Base-by-base conservation (phyloP, 1,140 invertebrate genomes). In the Drosophila bipectinata region DNA sequence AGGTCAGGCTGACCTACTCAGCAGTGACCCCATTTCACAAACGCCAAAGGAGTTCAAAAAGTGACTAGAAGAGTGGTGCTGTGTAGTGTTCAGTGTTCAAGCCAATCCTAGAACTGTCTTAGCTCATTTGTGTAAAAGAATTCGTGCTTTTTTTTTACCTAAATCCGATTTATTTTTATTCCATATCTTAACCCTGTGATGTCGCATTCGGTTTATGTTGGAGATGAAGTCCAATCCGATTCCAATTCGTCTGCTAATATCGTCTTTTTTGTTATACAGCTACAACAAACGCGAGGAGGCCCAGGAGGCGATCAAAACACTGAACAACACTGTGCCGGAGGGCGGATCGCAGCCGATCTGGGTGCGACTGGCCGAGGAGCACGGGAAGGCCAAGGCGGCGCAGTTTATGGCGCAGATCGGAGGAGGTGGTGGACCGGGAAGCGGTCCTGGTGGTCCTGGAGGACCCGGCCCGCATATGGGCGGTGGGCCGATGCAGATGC, bases 311-410 rank as follows among this genome's bases (percentile, higher is more conserved):
- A 98, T 98, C 73, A 93, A 94, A 14, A 94, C 94, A 37, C 92
- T 99, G 55, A 97, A 98, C 92, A 97, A 97, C 44, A 95, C 95
- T 63, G 94, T 96, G 77, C 96, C 97, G 24, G 96, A 97, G 69
- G 97, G 97, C 71, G 95, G 95, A 45, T 95, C 94, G 34, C 96
- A 97, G 83, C 96, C 97, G 8, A 92, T 99, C 8, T 94, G 94
- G 61, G 97, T 99, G 94, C 91, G 93, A 1, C 92, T 98, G 78
- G 98, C 98, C 0, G 97, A 98, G 91, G 97, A 98, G 91, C 98
- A 98, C 90, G 97, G 97, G 10, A 97, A 98, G 91, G 96, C 97
- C 90, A 97, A 97, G 85, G 96, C 96, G 4, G 83, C 87, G 10
- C 88, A 90, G 28, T 92, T 89, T 39, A 90, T 91, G 58, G 56